Conservation (phyloP, 2,888 invertebrate genomes). For the Thecocarcelia acutangulata region DNA sequence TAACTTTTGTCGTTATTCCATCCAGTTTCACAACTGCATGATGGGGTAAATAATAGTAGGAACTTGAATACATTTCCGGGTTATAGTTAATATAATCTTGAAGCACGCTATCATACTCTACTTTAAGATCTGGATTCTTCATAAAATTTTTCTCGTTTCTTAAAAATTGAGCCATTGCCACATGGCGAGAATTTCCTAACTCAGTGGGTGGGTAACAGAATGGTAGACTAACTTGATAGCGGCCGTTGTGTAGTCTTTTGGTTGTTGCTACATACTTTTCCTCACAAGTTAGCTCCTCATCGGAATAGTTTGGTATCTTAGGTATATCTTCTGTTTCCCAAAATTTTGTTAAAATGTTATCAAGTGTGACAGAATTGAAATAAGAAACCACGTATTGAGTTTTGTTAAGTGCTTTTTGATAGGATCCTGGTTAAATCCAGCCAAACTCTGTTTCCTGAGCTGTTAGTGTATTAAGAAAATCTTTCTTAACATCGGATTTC, state of each 20-base stretch:
- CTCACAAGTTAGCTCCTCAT: background rate
- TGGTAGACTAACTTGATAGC: no score
- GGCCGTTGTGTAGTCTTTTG: no score
- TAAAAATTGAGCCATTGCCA: no score
- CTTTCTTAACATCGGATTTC: no score
- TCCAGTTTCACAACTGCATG: no score
- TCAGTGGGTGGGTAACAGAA: no score
- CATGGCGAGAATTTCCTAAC: no score
- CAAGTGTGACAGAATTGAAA: background rate
- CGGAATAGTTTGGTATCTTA: background rate
- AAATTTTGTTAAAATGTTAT: background rate
- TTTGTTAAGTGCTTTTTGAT: background rate
- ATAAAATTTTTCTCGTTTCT: constrained; percentile 12
- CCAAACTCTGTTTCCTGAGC: constrained; percentile 25
- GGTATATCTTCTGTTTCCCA: constrained; percentile 15
- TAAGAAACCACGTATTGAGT: background rate
- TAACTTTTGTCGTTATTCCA: no score
- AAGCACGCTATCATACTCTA: constrained; percentile 18
- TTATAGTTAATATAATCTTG: constrained; percentile 2
- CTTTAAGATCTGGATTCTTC: constrained; percentile 11
- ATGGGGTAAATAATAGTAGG: background rate
- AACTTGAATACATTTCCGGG: background rate
- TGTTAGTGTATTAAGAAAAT: no score
- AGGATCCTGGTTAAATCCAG: constrained; percentile 16
- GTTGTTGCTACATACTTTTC: background rate